These are phyloP conservation scores for Fratercula arctica DNA, from an alignment of 2,797 vertebrate species.

Conservation along the genomic window DNA sequence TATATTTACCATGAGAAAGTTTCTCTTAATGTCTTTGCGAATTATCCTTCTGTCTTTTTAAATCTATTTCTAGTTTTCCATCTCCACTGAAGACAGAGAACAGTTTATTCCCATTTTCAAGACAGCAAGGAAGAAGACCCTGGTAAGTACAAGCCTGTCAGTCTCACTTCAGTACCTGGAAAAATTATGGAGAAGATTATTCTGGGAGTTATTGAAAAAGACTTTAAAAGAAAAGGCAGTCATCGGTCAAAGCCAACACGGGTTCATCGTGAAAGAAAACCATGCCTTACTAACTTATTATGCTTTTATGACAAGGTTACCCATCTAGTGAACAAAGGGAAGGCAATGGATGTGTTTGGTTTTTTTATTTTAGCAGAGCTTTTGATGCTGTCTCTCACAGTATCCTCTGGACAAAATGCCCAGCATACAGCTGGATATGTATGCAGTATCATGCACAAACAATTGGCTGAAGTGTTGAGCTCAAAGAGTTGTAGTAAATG, in stretches of 20 bases:
- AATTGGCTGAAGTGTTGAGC: neutral
- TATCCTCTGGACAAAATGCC: neutral
- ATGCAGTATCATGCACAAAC: neutral
- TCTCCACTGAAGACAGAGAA: neutral
- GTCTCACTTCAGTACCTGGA: neutral
- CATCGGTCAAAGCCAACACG: neutral
- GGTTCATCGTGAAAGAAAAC: neutral
- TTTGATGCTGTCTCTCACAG: neutral
- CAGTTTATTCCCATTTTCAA: neutral
- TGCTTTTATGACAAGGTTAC: neutral
- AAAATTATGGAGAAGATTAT: neutral
- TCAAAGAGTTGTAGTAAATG: neutral
- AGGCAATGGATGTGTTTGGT: neutral
- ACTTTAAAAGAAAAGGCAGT: neutral
- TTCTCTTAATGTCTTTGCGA: neutral
- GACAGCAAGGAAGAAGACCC: neutral
- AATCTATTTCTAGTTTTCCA: neutral
- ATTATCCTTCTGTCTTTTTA: neutral
- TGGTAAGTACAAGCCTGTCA: neutral
- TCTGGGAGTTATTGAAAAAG: neutral
- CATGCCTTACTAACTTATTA: neutral
- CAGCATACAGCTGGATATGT: neutral
- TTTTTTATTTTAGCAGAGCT: neutral
- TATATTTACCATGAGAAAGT: neutral
- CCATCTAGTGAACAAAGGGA: neutral